phyloP scores from a whole-genome alignment of 2,113 vertebrate genomes.

The Enhydra lutris region DNA sequence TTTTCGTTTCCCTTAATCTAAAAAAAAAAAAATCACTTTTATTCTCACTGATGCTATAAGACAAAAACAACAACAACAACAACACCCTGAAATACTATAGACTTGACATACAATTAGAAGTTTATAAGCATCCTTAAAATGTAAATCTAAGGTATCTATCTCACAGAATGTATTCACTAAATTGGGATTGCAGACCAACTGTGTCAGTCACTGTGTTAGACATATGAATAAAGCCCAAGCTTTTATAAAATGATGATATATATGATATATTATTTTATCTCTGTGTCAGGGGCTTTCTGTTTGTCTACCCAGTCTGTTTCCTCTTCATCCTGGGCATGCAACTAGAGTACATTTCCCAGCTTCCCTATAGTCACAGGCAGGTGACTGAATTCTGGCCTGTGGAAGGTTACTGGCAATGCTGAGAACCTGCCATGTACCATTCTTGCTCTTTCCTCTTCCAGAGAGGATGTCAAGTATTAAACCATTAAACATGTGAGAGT shows the following conservation, averaged over 20 bases:
- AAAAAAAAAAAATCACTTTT: not conserved
- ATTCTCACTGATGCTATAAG: not conserved
- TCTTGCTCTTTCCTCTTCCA: not conserved
- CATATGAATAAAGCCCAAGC: not conserved
- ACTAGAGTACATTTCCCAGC: not conserved
- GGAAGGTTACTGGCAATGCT: rapidly evolving
- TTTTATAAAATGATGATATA: not conserved
- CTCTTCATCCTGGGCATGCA: not conserved
- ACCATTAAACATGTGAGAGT: not conserved
- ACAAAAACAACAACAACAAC: not conserved
- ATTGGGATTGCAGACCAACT: not conserved
- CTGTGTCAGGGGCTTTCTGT: too few species aligned
- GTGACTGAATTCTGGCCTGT: not conserved
- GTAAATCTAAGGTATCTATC: not conserved
- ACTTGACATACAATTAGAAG: not conserved
- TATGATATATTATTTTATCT: not conserved
- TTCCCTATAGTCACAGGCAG: not conserved
- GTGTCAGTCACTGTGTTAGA: not conserved
- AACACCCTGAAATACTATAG: not conserved
- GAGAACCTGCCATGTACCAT: not conserved
- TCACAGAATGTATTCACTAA: not conserved
- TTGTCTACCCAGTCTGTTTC: not conserved
- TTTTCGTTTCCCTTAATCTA: not conserved
- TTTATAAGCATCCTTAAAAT: not conserved
- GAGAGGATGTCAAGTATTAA: not conserved